These are phyloP conservation scores for Patella caerulea DNA, from an alignment of 2,888 invertebrate species.

Conservation along the genomic window DNA sequence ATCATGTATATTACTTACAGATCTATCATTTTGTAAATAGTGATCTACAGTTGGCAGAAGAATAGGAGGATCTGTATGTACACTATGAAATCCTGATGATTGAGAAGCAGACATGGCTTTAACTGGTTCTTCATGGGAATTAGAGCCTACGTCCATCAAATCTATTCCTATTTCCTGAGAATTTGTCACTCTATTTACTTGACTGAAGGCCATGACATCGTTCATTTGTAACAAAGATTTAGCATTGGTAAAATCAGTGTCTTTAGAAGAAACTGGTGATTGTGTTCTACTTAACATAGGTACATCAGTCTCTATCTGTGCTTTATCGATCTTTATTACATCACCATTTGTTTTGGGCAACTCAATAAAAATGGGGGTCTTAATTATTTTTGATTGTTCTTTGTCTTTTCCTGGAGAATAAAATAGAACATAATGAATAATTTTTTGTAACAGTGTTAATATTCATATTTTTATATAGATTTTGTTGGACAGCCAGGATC, in stretches of 20 bases:
- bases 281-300: not conserved
- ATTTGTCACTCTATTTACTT: not conserved
- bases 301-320: no score
- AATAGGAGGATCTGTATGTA: not conserved
- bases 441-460: no score
- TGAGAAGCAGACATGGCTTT: slow-evolving; percentile 12
- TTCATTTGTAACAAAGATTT: not conserved
- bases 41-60: not conserved
- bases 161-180: not conserved
- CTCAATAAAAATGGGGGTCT: no score
- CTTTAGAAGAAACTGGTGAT: not conserved
- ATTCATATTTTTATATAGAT: no score
- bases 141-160: not conserved
- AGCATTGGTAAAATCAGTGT: not conserved
- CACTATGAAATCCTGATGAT: slow-evolving; percentile 24
- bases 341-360: no score
- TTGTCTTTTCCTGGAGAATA: no score
- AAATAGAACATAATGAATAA: no score
- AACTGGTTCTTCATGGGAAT: not conserved
- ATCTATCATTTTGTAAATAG: not conserved
- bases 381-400: no score
- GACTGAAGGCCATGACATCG: not conserved
- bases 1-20: not conserved
- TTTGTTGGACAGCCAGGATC: no score
- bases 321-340: no score